Conservation (phyloP, 2,888 invertebrate species). For the Polyommatus iphigenia region DNA sequence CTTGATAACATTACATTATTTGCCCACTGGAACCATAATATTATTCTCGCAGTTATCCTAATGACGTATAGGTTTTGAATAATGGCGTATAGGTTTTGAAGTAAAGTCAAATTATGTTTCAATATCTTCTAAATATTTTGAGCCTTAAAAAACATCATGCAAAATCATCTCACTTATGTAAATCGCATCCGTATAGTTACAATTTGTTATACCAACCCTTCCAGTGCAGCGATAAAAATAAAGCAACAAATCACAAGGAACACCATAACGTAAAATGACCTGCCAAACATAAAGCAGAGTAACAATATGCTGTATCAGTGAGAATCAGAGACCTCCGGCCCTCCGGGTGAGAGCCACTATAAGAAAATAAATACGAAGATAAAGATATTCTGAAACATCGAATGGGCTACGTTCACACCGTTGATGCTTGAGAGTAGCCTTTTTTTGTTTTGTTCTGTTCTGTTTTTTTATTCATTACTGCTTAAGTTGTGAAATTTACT, state of each 20-base stretch:
- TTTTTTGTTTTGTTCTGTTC: background rate
- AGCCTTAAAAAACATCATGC: background rate
- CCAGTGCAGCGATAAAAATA: constrained; percentile 43
- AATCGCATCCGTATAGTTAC: background rate
- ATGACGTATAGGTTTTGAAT: too few species aligned
- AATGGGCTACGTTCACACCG: constrained; percentile 59
- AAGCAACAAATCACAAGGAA: constrained; percentile 42
- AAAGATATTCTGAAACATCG: constrained; percentile 71
- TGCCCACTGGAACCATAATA: too few species aligned
- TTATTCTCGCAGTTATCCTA: too few species aligned
- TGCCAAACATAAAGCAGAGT: constrained; percentile 53
- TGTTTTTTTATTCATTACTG: too few species aligned
- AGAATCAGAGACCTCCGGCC: constrained; percentile 61
- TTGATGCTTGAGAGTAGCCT: background rate
- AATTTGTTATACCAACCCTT: constrained; percentile 33
- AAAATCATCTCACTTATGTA: background rate
- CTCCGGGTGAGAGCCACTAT: constrained; percentile 51
- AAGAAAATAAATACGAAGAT: constrained; percentile 71
- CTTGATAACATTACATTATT: too few species aligned
- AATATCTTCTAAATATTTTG: background rate
- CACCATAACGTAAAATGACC: constrained; percentile 49
- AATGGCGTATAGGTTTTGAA: too few species aligned
- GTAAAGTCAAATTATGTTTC: too few species aligned
- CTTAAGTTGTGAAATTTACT: too few species aligned
- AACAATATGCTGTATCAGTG: constrained; percentile 57